Base-by-base conservation (phyloP, 2,113 vertebrate genomes). In the Pelobates fuscus region DNA sequence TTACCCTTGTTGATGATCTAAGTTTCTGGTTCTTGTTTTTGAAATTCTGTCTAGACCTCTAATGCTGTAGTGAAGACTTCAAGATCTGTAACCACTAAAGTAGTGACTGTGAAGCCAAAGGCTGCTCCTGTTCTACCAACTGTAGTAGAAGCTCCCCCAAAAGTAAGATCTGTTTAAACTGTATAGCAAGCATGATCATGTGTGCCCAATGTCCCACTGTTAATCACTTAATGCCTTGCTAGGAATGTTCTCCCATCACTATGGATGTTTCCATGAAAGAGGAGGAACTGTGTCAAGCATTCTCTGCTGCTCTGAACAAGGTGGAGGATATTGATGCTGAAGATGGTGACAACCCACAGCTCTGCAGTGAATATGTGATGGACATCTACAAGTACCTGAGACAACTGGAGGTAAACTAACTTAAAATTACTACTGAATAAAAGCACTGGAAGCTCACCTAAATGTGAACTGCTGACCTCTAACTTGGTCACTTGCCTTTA, bases 311-410 rank as follows among this genome's bases (percentile, higher is more conserved):
- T 0, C 74, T 98, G 15, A 77, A 14, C 66, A 84, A 86, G 0
- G 69, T 98, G 0, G 89, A 95, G 71, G 95, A 99, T 3, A 95
- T 98, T 1, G 96, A 99, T 23, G 86, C 86, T 0, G 85, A 92
- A 2, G 96, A 98, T 27, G 37, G 62, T 0, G 92, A 84, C 18
- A 91, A 92, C 81, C 96, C 95, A 0, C 95, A 97, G 85, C 86
- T 98, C 32, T 98, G 97, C 65, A 94, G 94, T 0, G 89, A 95
- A 82, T 98, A 98, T 0, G 94, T 97, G 0, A 96, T 97, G 65
- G 96, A 98, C 4, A 98, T 98, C 84, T 99, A 97, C 6, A 71
- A 77, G 1, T 99, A 98, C 1, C 88, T 99, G 23, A 84, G 84
- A 12, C 78, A 82, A 54, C 93, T 98, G 0, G 97, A 99, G 92